Conservation (phyloP, 2,888 invertebrate species). For the Choreutis nemorana region DNA sequence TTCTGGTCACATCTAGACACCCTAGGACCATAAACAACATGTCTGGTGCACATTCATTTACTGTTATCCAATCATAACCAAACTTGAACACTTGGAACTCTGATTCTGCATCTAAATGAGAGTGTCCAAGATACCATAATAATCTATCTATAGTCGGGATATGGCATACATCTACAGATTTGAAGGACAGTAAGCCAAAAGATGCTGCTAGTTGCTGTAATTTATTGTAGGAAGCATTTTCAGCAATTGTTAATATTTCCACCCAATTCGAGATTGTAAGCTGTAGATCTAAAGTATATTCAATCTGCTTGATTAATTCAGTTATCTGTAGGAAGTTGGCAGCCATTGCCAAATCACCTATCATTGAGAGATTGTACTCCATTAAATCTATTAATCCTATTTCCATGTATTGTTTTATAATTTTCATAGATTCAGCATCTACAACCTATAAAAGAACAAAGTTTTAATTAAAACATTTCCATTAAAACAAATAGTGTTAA, state of each 20-base stretch:
- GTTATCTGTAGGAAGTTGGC: slow-evolving; percentile 48
- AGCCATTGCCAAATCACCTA: slow-evolving; percentile 34
- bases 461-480: neutral
- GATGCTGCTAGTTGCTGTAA: slow-evolving; percentile 29
- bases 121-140: slow-evolving; percentile 51
- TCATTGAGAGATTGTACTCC: slow-evolving; percentile 24
- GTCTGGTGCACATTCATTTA: slow-evolving; percentile 29
- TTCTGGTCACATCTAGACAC: slow-evolving; percentile 34
- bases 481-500: slow-evolving; percentile 1
- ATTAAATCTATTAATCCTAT: slow-evolving; percentile 38
- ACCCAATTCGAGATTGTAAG: slow-evolving; percentile 34
- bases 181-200: slow-evolving; percentile 37
- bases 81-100: slow-evolving; percentile 45
- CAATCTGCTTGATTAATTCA: slow-evolving; percentile 44
- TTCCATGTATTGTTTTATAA: slow-evolving; percentile 41
- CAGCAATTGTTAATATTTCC: slow-evolving; percentile 37
- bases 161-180: slow-evolving; percentile 30
- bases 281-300: slow-evolving; percentile 32
- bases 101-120: slow-evolving; percentile 29
- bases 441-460: slow-evolving; percentile 33
- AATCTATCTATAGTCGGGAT: slow-evolving; percentile 32
- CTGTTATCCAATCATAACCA: slow-evolving; percentile 38
- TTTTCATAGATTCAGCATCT: slow-evolving; percentile 38
- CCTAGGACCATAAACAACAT: slow-evolving; percentile 36
- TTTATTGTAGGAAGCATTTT: slow-evolving; percentile 25